phyloP scores from a whole-genome alignment of 2,113 vertebrate species.

The Dipodomys spectabilis region DNA sequence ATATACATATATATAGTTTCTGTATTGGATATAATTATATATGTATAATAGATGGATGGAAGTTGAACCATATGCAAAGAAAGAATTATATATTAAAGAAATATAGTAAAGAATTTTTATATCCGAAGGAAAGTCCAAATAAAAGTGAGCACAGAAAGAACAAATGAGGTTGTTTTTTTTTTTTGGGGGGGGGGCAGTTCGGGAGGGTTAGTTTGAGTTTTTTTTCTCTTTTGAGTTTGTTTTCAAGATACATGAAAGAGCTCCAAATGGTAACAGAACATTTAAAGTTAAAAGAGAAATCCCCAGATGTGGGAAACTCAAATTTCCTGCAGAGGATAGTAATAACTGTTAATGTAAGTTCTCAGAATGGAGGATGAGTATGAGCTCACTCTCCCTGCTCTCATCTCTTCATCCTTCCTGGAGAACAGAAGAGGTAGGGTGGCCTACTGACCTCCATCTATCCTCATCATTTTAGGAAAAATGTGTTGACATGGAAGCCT shows the following conservation, averaged over 20 bases:
- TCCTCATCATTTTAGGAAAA: not conserved
- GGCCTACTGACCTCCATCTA: not conserved
- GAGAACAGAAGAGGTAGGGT: not conserved
- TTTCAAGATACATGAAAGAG: slow-evolving; percentile 40
- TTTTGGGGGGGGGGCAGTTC: too few species aligned
- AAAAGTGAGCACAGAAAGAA: slow-evolving; percentile 27
- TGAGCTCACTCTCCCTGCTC: not conserved
- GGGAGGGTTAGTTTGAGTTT: too few species aligned
- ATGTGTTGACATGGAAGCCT: not conserved
- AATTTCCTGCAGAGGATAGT: not conserved
- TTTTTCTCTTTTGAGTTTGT: not conserved
- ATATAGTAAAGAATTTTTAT: not conserved
- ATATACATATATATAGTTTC: not conserved
- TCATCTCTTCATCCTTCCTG: not conserved
- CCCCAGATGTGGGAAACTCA: not conserved
- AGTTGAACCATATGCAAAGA: not conserved
- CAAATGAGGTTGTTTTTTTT: not conserved
- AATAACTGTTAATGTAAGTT: slow-evolving; percentile 17
- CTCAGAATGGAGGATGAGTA: not conserved
- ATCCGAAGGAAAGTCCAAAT: not conserved
- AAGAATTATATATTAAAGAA: not conserved
- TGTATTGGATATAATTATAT: not conserved
- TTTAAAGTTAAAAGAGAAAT: slow-evolving; percentile 54
- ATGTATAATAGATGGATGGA: not conserved
- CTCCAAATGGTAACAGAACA: slow-evolving; percentile 26